Conservation (phyloP, 1,140 invertebrate species). For the Aphelinus atriplicis region DNA sequence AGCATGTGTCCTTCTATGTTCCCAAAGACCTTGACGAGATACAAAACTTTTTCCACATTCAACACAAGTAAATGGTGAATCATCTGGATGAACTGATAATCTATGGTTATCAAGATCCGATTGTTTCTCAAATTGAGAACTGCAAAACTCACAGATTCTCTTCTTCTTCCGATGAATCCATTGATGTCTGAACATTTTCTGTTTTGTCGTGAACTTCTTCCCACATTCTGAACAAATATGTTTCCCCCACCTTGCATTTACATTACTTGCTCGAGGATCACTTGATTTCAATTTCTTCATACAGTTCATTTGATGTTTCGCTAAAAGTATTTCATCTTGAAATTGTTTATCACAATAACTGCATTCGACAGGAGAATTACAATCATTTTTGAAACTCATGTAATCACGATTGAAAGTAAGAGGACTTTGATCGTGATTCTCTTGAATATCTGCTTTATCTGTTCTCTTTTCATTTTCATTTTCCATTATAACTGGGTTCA, state of each 20-base stretch:
- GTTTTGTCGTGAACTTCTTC: conserved; percentile 66
- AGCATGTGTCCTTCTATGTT: conserved; percentile 64
- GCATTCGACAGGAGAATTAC: conserved; percentile 58
- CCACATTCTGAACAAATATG: conserved; percentile 64
- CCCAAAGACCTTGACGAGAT: conserved; percentile 65
- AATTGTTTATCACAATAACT: conserved; percentile 64
- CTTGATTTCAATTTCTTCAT: conserved; percentile 57
- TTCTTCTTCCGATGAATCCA: conserved; percentile 68
- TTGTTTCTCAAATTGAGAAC: conserved; percentile 62
- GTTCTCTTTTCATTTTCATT: conserved; percentile 42
- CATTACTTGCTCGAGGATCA: conserved; percentile 49
- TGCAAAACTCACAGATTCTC: conserved; percentile 64
- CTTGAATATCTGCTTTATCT: conserved; percentile 44
- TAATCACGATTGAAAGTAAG: too few relatives aligned
- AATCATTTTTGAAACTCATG: conserved; percentile 43
- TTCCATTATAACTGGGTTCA: neutral
- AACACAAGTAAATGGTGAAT: conserved; percentile 63
- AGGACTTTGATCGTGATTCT: conserved; percentile 44
- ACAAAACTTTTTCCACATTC: conserved; percentile 66
- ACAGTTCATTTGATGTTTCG: conserved; percentile 59
- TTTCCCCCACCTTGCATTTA: conserved; percentile 59
- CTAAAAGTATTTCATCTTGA: conserved; percentile 54
- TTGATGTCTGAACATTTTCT: conserved; percentile 66
- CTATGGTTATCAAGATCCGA: conserved; percentile 62
- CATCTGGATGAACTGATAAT: conserved; percentile 60